phyloP scores from a whole-genome alignment of 2,888 invertebrate genomes.

The Pinctada fucata region DNA sequence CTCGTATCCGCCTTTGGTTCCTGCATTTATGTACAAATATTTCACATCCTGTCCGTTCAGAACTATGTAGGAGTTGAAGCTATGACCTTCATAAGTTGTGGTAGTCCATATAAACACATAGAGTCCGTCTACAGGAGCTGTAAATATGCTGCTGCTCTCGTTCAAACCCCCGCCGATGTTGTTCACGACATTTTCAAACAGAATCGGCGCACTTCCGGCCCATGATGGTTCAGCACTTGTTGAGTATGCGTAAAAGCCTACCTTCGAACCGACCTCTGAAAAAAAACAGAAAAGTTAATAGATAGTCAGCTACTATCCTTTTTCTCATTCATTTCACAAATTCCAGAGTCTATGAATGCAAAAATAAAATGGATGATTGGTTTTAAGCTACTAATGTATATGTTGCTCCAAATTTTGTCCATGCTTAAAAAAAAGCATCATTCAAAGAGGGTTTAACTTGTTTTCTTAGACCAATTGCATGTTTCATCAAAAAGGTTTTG shows the following conservation, averaged over 20 bases:
- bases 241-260: not conserved
- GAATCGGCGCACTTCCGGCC: not conserved
- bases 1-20: conserved; percentile 1
- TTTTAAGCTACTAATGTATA: too few species aligned
- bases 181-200: not conserved
- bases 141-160: not conserved
- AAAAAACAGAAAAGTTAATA: not conserved
- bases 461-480: too few species aligned
- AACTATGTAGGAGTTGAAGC: not conserved
- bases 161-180: not conserved
- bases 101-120: not conserved
- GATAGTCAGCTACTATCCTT: too few species aligned
- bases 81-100: not conserved
- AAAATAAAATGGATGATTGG: too few species aligned
- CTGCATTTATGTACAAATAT: not conserved
- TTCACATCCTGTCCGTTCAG: conserved; percentile 1
- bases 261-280: not conserved
- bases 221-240: not conserved
- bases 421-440: too few species aligned
- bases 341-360: too few species aligned
- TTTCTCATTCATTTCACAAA: too few species aligned
- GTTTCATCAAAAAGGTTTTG: too few species aligned
- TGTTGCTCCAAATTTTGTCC: too few species aligned
- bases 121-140: not conserved
- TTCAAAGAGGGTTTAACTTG: too few species aligned